Evolutionary conservation across 2,113 vertebrate species (phyloP).

Genomic region (Protobothrops flavoviridis): DNA sequence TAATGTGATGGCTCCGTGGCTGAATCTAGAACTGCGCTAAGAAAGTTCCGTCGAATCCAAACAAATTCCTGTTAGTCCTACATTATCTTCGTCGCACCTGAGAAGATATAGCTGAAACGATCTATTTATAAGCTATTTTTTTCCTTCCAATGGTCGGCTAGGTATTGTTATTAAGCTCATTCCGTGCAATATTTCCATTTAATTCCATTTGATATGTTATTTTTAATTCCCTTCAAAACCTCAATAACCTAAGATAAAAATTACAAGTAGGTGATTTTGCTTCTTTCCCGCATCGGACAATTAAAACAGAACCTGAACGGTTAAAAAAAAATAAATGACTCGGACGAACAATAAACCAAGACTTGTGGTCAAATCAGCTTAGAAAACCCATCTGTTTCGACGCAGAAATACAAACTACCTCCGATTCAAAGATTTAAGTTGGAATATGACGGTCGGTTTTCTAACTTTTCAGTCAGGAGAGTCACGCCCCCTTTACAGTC

Average conservation of each 20-base stretch:
- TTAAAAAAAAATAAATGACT: neutral
- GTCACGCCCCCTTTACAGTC: neutral
- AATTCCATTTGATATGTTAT: neutral
- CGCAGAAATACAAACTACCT: neutral
- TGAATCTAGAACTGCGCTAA: neutral
- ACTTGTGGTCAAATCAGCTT: neutral
- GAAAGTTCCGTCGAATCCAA: neutral
- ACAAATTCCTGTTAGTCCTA: neutral
- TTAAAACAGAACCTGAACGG: neutral
- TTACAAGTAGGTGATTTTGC: neutral
- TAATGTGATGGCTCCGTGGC: neutral
- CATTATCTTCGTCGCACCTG: neutral
- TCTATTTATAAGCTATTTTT: neutral
- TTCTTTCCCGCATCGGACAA: neutral
- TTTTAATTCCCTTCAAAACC: neutral
- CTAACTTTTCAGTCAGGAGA: neutral
- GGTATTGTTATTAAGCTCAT: neutral
- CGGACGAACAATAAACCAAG: neutral
- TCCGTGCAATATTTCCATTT: neutral
- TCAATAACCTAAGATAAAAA: neutral
- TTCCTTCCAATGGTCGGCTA: neutral
- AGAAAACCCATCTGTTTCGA: neutral
- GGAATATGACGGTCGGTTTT: neutral
- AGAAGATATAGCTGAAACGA: neutral
- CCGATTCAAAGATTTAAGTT: neutral